A percentile compares a stretch with the other conserved stretches of the same genome.
Evolutionary conservation across 64 coral and sea anemone genomes (phyloP).

Genomic region (Montipora foliosa): DNA sequence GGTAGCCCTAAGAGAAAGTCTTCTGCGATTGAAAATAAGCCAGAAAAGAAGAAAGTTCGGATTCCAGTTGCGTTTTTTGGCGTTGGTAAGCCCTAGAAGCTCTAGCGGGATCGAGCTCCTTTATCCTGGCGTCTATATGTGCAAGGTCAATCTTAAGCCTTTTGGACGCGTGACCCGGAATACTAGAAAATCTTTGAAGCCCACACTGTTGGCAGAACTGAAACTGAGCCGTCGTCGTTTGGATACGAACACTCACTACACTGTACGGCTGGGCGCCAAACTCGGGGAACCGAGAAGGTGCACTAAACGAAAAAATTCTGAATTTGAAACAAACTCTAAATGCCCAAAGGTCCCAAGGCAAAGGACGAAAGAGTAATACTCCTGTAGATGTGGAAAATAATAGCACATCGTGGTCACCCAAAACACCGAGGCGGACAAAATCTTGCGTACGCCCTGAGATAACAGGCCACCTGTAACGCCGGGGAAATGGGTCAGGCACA

Average conservation of each 20-base stretch:
- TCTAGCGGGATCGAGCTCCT: constrained; percentile 15
- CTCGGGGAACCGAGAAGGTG: constrained; percentile 29
- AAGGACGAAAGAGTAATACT: constrained; percentile 15
- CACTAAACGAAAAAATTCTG: neutral
- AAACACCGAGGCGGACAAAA: constrained; percentile 21
- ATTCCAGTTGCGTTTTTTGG: constrained; percentile 69
- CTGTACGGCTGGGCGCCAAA: constrained; percentile 59
- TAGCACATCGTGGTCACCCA: constrained; percentile 26
- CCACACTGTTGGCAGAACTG: constrained; percentile 68
- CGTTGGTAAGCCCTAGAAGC: constrained; percentile 19
- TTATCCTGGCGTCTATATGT: constrained; percentile 34
- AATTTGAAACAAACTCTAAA: constrained; percentile 50
- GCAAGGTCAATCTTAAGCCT: constrained; percentile 28
- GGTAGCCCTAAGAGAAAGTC: neutral
- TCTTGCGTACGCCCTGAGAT: constrained; percentile 45
- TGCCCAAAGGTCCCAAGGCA: constrained; percentile 63
- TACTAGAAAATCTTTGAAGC: neutral
- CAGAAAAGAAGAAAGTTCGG: constrained; percentile 45
- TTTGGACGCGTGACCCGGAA: neutral
- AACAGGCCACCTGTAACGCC: constrained; percentile 64
- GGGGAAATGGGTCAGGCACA: constrained; percentile 27
- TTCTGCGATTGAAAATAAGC: constrained; percentile 6
- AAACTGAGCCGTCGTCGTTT: constrained; percentile 35
- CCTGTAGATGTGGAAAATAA: constrained; percentile 33
- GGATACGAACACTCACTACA: constrained; percentile 64